Base-by-base conservation (phyloP, 1,140 invertebrate species). In the Drosophila parabipectinata region DNA sequence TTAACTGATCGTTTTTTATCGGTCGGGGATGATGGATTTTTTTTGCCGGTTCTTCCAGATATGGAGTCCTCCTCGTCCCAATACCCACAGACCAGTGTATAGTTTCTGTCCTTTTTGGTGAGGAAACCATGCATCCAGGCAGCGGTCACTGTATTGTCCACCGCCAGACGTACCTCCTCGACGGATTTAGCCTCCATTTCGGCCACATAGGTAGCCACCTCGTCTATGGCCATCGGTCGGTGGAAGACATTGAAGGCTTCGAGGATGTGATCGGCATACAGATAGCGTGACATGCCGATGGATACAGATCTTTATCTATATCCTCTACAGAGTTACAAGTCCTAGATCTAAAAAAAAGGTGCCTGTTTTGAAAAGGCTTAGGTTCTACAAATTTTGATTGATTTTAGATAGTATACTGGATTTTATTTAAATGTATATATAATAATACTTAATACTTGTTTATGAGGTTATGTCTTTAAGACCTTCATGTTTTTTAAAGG, bases 111-210 rank as follows among this genome's bases (percentile, higher is more conserved):
- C 0, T 68, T 15, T 1, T 59, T 71, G 4, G 50, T 21, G 0
- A 85, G 47, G 9, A 85, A 82, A 4, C 82, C 81, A 37, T 85
- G 59, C 28, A 82, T 1, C 81, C 81, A 85, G 58, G 58, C 81
- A 3, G 81, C 81, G 1, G 81, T 87, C 47, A 85, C 9, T 0
- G 81, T 87, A 21, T 87, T 85, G 8, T 85, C 78, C 44, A 85
- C 81, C 0, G 50, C 30, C 9, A 87, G 52, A 2, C 82, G 78
- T 1, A 85, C 74, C 50, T 87, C 68, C 0, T 7, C 6, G 1
- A 45, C 30, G 5, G 74, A n/a, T 7, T 57, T 78, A 21, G 56
- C 58, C n/a, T 59, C 45, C 69, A 87, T 72, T 34, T 88, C 82
- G 28, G 82, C 83, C 53, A 87, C 82, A 30, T 79, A 87, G 7